Evolutionary conservation across 2,888 invertebrate genomes (phyloP).

Genomic region (Coenonympha arcania): DNA sequence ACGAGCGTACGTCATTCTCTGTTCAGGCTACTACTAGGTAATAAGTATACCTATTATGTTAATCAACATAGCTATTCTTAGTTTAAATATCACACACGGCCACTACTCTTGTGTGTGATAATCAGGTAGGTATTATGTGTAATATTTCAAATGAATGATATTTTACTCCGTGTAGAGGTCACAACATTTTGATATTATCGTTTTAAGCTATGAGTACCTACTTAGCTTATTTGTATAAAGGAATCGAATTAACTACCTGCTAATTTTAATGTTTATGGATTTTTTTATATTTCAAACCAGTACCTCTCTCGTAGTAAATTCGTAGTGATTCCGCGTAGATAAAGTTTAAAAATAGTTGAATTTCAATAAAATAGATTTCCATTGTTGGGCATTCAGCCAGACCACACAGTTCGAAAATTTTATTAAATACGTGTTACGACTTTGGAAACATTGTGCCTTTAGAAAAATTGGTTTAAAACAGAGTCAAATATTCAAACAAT

Average conservation of each 20-base stretch:
- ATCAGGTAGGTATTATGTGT: conserved; percentile 3
- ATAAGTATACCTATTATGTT: too few relatives aligned
- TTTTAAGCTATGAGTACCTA: too few relatives aligned
- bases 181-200: conserved; percentile 5
- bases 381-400: conserved; percentile 2
- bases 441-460: background rate
- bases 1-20: conserved; percentile 38
- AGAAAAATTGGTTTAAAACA: too few relatives aligned
- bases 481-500: too few relatives aligned
- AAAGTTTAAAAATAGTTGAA: background rate
- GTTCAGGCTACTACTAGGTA: conserved; percentile 25
- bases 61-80: conserved; percentile 34
- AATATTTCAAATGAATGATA: conserved; percentile 17
- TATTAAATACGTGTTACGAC: conserved; percentile 7
- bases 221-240: too few relatives aligned
- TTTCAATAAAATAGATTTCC: background rate
- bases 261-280: too few relatives aligned
- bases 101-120: conserved; percentile 3
- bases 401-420: background rate
- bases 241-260: too few relatives aligned
- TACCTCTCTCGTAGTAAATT: too few relatives aligned
- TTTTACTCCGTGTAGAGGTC: conserved; percentile 4
- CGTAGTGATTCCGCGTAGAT: background rate
- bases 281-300: too few relatives aligned
- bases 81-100: conserved; percentile 31